Evolutionary conservation across 2,113 vertebrate species (phyloP), one percentile per base, ranked within the genome.

Genomic region (Catharus fuscescens): DNA sequence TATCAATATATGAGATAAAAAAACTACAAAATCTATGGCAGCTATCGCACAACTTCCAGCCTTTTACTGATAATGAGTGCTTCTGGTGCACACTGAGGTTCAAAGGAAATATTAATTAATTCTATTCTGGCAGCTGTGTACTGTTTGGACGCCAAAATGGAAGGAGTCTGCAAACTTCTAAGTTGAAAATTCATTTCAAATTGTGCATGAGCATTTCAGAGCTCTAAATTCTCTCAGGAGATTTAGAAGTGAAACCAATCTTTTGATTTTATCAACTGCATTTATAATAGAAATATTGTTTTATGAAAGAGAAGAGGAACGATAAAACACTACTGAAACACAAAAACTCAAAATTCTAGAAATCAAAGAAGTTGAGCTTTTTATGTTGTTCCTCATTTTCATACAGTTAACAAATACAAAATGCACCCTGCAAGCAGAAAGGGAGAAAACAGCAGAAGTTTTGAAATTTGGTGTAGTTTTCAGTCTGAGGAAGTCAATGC

Each of bases 181-280:
- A 86, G 67, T 47, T 40, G 48, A 95, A 96, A 82, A 90, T 70
- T 95, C 90, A 69, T 93, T 96, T 89, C 31, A 70, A 94, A 93
- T 69, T 86, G 52, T 60, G 72, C 60, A 78, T 79, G 88, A 80
- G 87, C 95, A 96, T 95, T 91, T 91, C 92, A 96, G 92, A 88
- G 76, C 73, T 96, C 66, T 69, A 94, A 96, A 88, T 78, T 81
- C 84, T 95, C 97, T 93, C 86, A 8, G 10, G 67, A 95, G 91
- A 96, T 96, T 97, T 91, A 87, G 92, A 87, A 93, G 85, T 74
- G 56, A 95, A 97, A 94, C 29, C 12, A 28, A 96, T 93, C 72
- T 80, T 91, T 71, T 76, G 92, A 92, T 96, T 88, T 69, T 91
- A 88, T 96, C 94, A 84, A 90, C 57, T 31, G 18, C 66, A 82